Evolutionary conservation across 2,113 vertebrate species (phyloP).

Genomic region (Sclerurus mexicanus): DNA sequence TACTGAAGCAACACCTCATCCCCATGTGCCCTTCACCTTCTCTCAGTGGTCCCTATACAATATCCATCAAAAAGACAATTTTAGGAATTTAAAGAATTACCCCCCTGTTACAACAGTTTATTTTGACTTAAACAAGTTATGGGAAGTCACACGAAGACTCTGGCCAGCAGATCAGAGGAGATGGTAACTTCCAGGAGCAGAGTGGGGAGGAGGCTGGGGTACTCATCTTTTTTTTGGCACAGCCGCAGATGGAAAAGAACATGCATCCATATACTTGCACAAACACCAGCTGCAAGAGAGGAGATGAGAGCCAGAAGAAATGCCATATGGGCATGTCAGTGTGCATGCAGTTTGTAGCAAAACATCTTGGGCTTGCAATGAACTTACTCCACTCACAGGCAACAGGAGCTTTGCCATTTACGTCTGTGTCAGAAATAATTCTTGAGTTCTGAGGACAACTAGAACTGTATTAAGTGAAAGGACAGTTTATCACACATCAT

Average conservation of each 20-base stretch:
- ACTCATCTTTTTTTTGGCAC: background rate
- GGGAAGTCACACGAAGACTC: background rate
- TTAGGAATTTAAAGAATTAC: background rate
- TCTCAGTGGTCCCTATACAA: background rate
- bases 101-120: background rate
- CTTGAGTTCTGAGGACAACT: background rate
- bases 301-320: background rate
- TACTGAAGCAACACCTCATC: background rate
- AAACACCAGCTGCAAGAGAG: background rate
- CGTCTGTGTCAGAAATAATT: background rate
- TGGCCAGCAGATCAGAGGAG: background rate
- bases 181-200: background rate
- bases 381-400: background rate
- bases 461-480: background rate
- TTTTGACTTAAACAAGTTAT: background rate
- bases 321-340: background rate
- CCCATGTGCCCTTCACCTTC: accelerated
- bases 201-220: background rate
- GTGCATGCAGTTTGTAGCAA: background rate
- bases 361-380: background rate
- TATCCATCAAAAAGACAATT: background rate
- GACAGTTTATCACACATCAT: conserved; percentile 18
- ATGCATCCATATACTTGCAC: background rate
- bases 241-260: background rate
- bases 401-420: background rate